Conservation (phyloP, 2,113 vertebrate genomes). For the Tretioscincus oriximinensis region DNA sequence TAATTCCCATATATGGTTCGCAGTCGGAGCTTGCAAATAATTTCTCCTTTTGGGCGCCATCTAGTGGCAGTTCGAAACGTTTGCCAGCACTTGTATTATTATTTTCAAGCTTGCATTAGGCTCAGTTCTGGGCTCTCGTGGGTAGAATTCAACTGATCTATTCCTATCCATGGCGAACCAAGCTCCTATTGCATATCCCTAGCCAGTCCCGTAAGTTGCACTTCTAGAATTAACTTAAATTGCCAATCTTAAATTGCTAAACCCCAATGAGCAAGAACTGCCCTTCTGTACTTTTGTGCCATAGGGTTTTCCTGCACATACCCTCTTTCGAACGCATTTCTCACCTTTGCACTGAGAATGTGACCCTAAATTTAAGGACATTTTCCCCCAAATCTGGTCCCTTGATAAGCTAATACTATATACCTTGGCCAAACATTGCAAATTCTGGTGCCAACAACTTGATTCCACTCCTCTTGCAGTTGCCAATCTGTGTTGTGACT, state of each 20-base stretch:
- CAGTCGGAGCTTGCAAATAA: no score
- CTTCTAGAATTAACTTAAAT: background rate
- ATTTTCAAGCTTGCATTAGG: no score
- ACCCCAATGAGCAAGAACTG: no score
- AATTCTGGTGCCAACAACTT: background rate
- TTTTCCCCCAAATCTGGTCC: rapidly evolving
- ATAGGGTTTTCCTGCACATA: rapidly evolving
- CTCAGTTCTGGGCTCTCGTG: no score
- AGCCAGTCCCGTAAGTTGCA: rapidly evolving
- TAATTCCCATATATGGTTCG: background rate
- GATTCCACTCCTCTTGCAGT: rapidly evolving
- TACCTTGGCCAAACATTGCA: background rate
- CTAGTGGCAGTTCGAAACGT: no score
- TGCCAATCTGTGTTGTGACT: constrained; percentile 54
- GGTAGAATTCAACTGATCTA: no score
- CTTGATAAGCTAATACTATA: background rate
- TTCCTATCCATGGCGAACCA: no score
- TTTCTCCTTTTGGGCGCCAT: no score
- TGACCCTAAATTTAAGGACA: rapidly evolving
- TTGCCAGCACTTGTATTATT: no score
- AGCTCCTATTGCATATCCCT: no score
- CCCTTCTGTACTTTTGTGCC: background rate
- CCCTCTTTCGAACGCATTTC: rapidly evolving
- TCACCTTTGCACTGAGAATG: background rate
- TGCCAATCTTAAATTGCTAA: background rate